Evolutionary conservation across 2,888 invertebrate genomes (phyloP).

Genomic region (Tanypteryx hageni): DNA sequence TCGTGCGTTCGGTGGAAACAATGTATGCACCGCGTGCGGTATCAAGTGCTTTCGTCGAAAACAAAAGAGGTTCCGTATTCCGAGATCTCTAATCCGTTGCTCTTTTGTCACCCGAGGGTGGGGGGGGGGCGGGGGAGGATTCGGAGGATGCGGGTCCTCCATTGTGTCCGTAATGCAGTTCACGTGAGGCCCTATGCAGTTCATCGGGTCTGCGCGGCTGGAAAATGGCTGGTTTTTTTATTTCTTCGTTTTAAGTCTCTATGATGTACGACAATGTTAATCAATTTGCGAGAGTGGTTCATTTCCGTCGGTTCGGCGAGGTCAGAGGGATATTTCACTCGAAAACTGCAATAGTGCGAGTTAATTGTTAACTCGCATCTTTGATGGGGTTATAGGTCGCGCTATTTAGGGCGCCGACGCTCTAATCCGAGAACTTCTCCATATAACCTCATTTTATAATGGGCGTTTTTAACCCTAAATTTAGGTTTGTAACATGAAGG

Average conservation of each 20-base stretch:
- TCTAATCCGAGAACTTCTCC: too few relatives aligned
- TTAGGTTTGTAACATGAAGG: too few relatives aligned
- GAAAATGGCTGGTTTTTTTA: too few relatives aligned
- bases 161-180: neutral
- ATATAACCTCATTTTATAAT: too few relatives aligned
- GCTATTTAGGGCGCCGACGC: too few relatives aligned
- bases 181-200: neutral
- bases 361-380: too few relatives aligned
- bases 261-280: neutral
- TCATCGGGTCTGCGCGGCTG: neutral
- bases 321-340: neutral
- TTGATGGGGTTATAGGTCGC: too few relatives aligned
- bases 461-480: too few relatives aligned
- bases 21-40: neutral
- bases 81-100: too few relatives aligned
- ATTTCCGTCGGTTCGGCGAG: neutral
- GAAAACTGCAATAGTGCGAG: too few relatives aligned
- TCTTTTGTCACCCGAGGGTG: neutral
- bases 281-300: neutral
- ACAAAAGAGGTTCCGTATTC: too few relatives aligned
- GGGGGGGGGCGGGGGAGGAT: too few relatives aligned
- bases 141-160: neutral
- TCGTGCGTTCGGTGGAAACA: neutral
- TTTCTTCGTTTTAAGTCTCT: neutral
- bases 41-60: neutral